phyloP scores from a whole-genome alignment of 2,113 vertebrate genomes.

The Oophaga pumilio region DNA sequence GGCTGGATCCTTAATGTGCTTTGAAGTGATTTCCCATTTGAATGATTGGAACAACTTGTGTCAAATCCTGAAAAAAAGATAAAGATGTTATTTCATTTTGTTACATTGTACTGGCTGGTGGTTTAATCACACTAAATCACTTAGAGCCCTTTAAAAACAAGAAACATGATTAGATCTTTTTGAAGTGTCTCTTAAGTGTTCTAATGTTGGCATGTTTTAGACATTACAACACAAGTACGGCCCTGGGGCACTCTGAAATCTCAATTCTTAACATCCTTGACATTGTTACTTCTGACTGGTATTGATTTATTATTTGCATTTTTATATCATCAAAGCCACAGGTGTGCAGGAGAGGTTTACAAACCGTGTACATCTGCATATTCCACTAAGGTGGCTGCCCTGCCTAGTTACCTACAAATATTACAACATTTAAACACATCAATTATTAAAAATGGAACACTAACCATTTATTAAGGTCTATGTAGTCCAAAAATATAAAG shows the following conservation, averaged over 20 bases:
- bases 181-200: conserved; percentile 45
- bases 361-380: neutral
- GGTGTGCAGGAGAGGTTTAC: conserved; percentile 22
- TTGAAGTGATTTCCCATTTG: conserved; percentile 31
- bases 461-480: neutral
- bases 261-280: conserved; percentile 6
- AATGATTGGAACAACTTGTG: conserved; percentile 27
- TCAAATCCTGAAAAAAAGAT: conserved; percentile 18
- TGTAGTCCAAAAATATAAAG: neutral
- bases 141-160: conserved; percentile 34
- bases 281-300: conserved; percentile 11
- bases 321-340: conserved; percentile 42
- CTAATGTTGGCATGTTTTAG: conserved; percentile 70
- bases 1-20: neutral
- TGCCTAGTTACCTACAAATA: neutral
- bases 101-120: neutral
- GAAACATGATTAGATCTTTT: conserved; percentile 32
- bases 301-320: conserved; percentile 45
- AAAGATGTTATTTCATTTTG: conserved; percentile 40
- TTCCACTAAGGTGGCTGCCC: neutral
- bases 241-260: neutral
- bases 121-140: conserved; percentile 44
- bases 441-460: neutral
- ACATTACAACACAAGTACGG: conserved; percentile 53
- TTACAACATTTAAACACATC: neutral